These are phyloP conservation scores for Sycophaga agraensis DNA, from an alignment of 1,140 invertebrate species.

Conservation along the genomic window DNA sequence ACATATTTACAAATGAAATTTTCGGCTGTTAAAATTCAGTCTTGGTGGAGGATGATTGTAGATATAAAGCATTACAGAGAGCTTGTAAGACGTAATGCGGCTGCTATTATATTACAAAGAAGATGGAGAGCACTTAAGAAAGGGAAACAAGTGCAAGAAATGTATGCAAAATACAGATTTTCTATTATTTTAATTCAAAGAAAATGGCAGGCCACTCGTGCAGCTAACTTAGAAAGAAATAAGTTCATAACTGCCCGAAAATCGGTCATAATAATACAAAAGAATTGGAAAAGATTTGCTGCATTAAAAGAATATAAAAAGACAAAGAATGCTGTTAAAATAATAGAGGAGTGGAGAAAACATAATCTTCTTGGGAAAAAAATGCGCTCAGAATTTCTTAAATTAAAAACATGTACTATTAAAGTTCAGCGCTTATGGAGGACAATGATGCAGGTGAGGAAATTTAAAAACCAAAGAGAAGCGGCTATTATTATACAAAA, in stretches of 20 bases:
- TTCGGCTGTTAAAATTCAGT: conserved; percentile 42
- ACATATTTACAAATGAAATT: conserved; percentile 38
- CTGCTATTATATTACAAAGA: conserved; percentile 35
- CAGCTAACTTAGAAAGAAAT: conserved; percentile 2
- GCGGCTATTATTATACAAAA: conserved; percentile 28
- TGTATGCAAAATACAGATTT: conserved; percentile 35
- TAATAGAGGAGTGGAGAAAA: conserved; percentile 27
- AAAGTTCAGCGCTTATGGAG: conserved; percentile 43
- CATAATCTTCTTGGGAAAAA: conserved; percentile 32
- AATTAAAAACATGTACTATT: conserved; percentile 33
- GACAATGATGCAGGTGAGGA: conserved; percentile 30
- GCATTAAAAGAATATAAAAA: neutral
- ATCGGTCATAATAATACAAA: conserved; percentile 33
- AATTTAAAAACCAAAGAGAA: conserved; percentile 14
- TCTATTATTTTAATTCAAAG: conserved; percentile 33
- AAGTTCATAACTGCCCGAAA: conserved; percentile 25
- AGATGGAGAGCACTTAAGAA: conserved; percentile 31
- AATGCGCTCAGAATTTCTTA: conserved; percentile 36
- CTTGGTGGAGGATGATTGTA: conserved; percentile 38
- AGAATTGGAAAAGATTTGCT: conserved; percentile 22
- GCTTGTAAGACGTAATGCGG: conserved; percentile 22
- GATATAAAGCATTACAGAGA: conserved; percentile 10
- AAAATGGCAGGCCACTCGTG: conserved; percentile 26
- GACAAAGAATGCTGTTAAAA: conserved; percentile 12
- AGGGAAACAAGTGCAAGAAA: conserved; percentile 15